Conservation (phyloP, 2,113 vertebrate genomes). For the Clarias gariepinus region DNA sequence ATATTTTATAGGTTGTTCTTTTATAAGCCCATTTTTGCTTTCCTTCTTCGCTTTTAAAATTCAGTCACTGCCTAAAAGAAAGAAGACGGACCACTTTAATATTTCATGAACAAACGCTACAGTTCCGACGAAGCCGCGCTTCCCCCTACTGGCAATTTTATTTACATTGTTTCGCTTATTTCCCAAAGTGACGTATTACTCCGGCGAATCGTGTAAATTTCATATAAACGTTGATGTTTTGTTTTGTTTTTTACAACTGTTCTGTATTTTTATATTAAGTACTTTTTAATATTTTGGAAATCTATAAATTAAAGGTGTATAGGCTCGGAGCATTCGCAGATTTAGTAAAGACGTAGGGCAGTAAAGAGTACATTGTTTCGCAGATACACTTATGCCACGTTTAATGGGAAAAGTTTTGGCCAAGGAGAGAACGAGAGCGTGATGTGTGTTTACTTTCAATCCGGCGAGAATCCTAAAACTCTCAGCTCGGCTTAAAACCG, state of each 20-base stretch:
- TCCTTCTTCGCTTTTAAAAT: constrained; percentile 54
- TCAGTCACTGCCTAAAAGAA: constrained; percentile 73
- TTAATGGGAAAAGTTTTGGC: constrained; percentile 51
- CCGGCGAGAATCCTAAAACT: not conserved
- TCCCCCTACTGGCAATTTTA: constrained; percentile 61
- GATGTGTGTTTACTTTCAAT: constrained; percentile 38
- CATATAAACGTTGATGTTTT: constrained; percentile 76
- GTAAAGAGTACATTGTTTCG: constrained; percentile 54
- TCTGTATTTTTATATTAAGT: constrained; percentile 85
- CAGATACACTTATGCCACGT: constrained; percentile 68
- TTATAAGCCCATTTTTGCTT: constrained; percentile 67
- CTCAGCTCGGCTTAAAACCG: constrained; percentile 22
- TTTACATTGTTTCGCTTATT: constrained; percentile 20
- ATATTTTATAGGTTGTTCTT: constrained; percentile 78
- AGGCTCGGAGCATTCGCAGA: constrained; percentile 66
- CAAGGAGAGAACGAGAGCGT: constrained; percentile 17
- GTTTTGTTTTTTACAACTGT: constrained; percentile 77
- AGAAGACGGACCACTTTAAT: constrained; percentile 68
- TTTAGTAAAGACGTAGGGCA: constrained; percentile 59
- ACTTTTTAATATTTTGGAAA: constrained; percentile 81
- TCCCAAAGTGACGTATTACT: constrained; percentile 60
- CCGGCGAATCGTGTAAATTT: constrained; percentile 73
- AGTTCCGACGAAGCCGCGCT: constrained; percentile 55
- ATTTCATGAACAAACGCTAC: constrained; percentile 67
- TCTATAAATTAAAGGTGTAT: constrained; percentile 71